Evolutionary conservation across 2,888 invertebrate species (phyloP).

Genomic region (Morpho deidamia): DNA sequence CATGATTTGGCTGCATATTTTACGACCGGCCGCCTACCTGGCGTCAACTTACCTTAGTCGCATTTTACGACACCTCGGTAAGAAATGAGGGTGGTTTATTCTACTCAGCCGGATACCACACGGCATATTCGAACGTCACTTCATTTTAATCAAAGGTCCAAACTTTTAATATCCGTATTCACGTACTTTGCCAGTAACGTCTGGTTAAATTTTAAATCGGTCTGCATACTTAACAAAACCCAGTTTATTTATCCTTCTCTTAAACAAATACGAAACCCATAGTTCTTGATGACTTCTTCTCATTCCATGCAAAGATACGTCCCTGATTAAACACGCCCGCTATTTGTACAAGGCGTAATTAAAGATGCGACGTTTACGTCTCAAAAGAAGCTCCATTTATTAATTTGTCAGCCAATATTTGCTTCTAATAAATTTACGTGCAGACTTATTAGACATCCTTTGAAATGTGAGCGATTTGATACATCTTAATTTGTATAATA

Average conservation of each 20-base stretch:
- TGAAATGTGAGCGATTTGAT: slow-evolving; percentile 21
- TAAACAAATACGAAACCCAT: slow-evolving; percentile 54
- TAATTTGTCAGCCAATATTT: slow-evolving; percentile 71
- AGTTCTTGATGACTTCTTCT: slow-evolving; percentile 71
- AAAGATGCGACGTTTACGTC: slow-evolving; percentile 55
- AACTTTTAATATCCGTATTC: no score
- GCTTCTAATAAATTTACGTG: slow-evolving; percentile 62
- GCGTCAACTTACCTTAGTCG: no score
- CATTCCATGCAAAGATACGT: slow-evolving; percentile 70
- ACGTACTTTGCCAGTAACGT: no score
- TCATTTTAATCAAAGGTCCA: no score
- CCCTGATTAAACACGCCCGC: slow-evolving; percentile 58
- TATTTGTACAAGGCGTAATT: slow-evolving; percentile 67
- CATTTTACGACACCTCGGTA: no score
- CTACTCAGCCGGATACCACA: no score
- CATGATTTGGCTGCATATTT: no score
- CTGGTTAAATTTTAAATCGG: not conserved
- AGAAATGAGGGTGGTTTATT: no score
- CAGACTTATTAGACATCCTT: slow-evolving; percentile 36
- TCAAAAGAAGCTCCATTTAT: slow-evolving; percentile 74
- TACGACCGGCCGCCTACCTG: no score
- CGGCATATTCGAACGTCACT: no score
- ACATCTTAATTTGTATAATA: slow-evolving; percentile 11
- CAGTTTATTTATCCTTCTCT: slow-evolving; percentile 43
- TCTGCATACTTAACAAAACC: slow-evolving; percentile 25